Evolutionary conservation across 2,113 vertebrate genomes (phyloP), one percentile per base, ranked within the genome.

Genomic region (Stegastes partitus): DNA sequence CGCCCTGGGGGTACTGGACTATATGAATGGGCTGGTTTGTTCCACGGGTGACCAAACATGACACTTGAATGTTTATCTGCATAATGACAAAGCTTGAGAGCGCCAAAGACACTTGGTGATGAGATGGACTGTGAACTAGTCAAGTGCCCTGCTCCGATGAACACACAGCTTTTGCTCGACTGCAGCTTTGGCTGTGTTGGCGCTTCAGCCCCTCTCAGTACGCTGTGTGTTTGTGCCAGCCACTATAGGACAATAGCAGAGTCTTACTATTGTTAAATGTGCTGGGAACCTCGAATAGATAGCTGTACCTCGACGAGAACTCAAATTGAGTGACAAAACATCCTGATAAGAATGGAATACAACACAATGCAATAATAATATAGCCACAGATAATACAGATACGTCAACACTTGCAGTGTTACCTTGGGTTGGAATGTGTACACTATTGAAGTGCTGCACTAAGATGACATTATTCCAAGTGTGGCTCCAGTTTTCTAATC

Each of bases 31-130:
- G 31, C 53, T 31, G 57, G 74, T 87, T 91, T 89, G 89, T 90
- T 86, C 79, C 64, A 18, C 39, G 68, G 70, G 76, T 90, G 90
- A 93, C 85, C 79, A 84, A 74, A 93, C 90, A 90, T 66, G 87
- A 68, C 81, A 74, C 78, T 82, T 64, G 45, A 83, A 79, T 81
- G 82, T 84, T 85, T 79, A 83, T 87, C 83, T 74, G 74, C 64
- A 79, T 74, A 65, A 69, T 57, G 82, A 87, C 77, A 86, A 90
- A 87, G 79, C 81, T 65, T n/a, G 53, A 70, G 69, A 49, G 66
- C 84, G 82, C 77, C 78, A 77, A 68, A 81, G 50, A 87, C 78
- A 83, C 78, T 85, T 34, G 72, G 68, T 71, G 85, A 82, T 66
- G 86, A 87, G 84, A 83, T 78, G 83, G 80, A 81, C 73, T 64